These are phyloP conservation scores for Bombus confusus DNA, from an alignment of 1,140 invertebrate genomes.

Conservation along the genomic window DNA sequence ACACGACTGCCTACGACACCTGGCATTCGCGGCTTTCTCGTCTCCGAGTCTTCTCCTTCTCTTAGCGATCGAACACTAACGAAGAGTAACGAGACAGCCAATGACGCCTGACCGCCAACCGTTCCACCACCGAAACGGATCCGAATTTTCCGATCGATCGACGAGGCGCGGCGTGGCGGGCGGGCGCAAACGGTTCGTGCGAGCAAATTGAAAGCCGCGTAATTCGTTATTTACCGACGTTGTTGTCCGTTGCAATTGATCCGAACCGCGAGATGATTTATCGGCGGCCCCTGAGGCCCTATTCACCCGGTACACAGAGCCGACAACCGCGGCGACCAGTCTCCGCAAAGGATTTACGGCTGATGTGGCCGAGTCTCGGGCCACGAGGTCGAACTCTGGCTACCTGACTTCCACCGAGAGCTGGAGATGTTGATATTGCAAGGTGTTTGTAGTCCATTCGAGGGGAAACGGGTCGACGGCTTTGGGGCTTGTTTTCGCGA, in stretches of 20 bases:
- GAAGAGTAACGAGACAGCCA: slow-evolving; percentile 62
- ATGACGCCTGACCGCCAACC: slow-evolving; percentile 12
- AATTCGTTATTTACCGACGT: slow-evolving; percentile 67
- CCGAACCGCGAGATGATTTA: slow-evolving; percentile 59
- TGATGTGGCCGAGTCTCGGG: neutral
- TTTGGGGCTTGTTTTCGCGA: neutral
- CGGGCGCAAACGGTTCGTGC: slow-evolving; percentile 1
- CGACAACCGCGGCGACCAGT: slow-evolving; percentile 6
- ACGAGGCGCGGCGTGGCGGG: neutral
- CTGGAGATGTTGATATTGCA: neutral
- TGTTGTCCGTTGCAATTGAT: slow-evolving; percentile 58
- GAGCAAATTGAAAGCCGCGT: slow-evolving; percentile 61
- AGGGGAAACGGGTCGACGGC: neutral
- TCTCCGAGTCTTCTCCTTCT: neutral
- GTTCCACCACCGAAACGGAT: neutral
- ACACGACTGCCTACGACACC: no score
- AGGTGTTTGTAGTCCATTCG: neutral
- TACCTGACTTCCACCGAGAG: neutral
- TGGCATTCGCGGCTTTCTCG: no score
- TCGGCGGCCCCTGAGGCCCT: slow-evolving; percentile 2
- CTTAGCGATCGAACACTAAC: slow-evolving; percentile 48
- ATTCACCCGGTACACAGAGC: neutral
- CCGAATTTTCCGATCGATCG: slow-evolving; percentile 27
- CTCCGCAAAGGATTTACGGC: slow-evolving; percentile 37
- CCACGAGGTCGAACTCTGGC: slow-evolving; percentile 4